Evolutionary conservation across 2,797 vertebrate species (phyloP), one percentile per base, ranked within the genome.

Genomic region (Helarctos malayanus): DNA sequence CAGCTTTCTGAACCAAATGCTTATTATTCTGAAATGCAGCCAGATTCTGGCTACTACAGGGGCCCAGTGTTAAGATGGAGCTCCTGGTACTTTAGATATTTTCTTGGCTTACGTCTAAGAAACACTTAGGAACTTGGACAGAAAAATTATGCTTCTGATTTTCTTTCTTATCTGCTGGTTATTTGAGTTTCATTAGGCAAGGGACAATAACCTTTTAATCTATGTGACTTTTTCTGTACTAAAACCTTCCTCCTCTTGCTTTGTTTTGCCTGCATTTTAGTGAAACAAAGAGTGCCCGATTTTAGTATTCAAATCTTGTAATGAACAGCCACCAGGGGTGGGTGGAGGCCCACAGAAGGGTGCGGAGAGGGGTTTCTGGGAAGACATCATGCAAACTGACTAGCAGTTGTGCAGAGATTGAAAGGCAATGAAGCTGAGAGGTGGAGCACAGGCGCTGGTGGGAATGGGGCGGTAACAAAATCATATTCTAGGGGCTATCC

Each of bases 21-120:
- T 96, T 92, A 89, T 95, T 94, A 90, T 95, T 93, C 65, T 93
- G 95, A 95, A 97, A 81, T 61, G n/a, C 19, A 85, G 96, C 89
- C 97, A 97, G 25, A 59, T 59, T 71, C 52, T 49, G 92, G 89
- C 52, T 78, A 83, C 81, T 9, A 6, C 18, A 7, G 86, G 85
- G 85, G 61, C 73, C 75, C 27, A 27, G 32, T 63, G 12, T 63
- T 68, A 71, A 83, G 84, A 71, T 16, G 59, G 1, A 41, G n/a
- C 29, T 73, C 84, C 56, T 41, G 49, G 29, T 65, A 52, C 71
- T 84, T 87, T 5, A 63, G 32, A n/a, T 69, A 41, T 57, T 96
- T 92, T 84, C 88, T 91, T 87, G 86, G 21, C 78, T 96, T 73
- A 89, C 41, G 29, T 41, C 76, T 35, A 79, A 96, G 83, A 96